Base-by-base conservation (phyloP, 2,888 invertebrate genomes). In the Myopa testacea region DNA sequence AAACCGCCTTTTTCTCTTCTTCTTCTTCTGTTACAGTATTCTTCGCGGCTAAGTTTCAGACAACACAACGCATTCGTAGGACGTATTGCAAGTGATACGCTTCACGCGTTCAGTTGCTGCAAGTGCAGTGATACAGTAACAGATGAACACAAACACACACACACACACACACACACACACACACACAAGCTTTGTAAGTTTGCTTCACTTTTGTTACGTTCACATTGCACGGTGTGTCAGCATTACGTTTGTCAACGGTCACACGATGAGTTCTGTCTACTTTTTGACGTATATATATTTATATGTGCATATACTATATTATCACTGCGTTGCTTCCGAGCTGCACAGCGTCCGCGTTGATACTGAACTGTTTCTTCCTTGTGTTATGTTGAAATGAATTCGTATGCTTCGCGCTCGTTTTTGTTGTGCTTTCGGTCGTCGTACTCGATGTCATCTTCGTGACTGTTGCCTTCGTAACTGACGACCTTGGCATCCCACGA, bases 331-430 rank as follows among this genome's bases (percentile, higher is more conserved):
- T 75, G 37, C 26, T 75, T 75, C 52, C 60, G 16, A 37, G 60
- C 75, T 60, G 60, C 69, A 75, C 75, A 68, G 45, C 60, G 68
- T 75, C 26, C 75, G 69, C 75, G 69, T 68, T 40, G 10, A 69
- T 75, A 75, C 75, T 75, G 75, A 75, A 75, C 14, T 19, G 10
- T 40, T 38, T 58, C 14, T 68, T 58, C 58, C 69, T 68, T n/a
- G 60, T 5, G 45, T 60, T 75, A 12, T 8, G 5, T 1, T 67
- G 70, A 14, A 19, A 10, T 71, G 34, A 19, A 58, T 26, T 55
- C 55, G 70, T 58, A 55, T 58, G 40, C 26, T 45, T 26, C 62
- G 40, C 26, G 62, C 71, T 37, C 37, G 71, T 63, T 10, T 26
- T n/a, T 40, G 55, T 34, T 16, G 37, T 60, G 16, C 40, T 52